These are phyloP conservation scores for Epinephelus fuscoguttatus DNA, from an alignment of 2,113 vertebrate genomes.

Conservation along the genomic window DNA sequence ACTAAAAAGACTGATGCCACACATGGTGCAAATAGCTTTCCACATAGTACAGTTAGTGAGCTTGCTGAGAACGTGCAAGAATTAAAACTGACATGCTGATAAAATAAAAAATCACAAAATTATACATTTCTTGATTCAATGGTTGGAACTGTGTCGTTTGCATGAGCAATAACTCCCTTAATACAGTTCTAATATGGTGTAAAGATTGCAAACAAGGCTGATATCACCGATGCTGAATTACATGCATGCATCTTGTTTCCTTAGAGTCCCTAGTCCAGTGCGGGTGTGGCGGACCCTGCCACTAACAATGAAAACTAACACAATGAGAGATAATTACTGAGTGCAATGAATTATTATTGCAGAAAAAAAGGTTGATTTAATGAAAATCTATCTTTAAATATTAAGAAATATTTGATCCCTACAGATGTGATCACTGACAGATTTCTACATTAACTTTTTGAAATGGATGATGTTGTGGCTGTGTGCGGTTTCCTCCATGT, in stretches of 20 bases:
- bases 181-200: not conserved
- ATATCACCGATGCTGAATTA: not conserved
- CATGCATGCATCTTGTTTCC: not conserved
- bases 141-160: not conserved
- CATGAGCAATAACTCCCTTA: not conserved
- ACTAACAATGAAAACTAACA: not conserved
- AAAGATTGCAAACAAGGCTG: not conserved
- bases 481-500: not conserved
- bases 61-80: not conserved
- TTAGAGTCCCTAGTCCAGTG: not conserved
- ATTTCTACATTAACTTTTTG: not conserved
- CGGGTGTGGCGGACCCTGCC: not conserved
- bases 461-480: not conserved
- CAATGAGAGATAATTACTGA: not conserved
- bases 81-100: not conserved
- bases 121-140: not conserved
- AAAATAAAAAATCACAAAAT: not conserved
- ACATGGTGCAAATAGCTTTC: not conserved
- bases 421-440: not conserved
- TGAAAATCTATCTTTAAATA: not conserved
- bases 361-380: not conserved
- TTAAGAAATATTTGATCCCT: not conserved
- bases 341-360: not conserved
- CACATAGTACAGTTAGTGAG: not conserved
- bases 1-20: not conserved